A percentile compares a stretch with the other conserved stretches of the same genome.
Conservation (phyloP, 1,140 invertebrate species). For the Drosophila pachea region DNA sequence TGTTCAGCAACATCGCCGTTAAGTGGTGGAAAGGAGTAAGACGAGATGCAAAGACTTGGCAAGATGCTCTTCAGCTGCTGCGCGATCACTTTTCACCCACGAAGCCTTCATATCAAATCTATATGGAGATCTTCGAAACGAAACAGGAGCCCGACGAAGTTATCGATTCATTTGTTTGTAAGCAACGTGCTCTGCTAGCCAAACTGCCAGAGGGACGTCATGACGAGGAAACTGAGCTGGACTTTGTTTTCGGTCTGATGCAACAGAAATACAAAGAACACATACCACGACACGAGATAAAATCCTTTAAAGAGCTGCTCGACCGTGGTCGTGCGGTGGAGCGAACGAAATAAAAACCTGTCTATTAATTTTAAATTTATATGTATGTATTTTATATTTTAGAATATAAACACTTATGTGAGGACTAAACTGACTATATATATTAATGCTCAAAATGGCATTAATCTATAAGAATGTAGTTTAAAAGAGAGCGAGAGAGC, state of each 20-base stretch:
- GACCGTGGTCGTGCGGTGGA: conserved; percentile 61
- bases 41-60: conserved; percentile 65
- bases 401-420: no score
- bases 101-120: conserved; percentile 70
- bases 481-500: no score
- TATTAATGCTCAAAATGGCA: no score
- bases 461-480: no score
- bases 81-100: conserved; percentile 72
- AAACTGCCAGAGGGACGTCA: conserved; percentile 70
- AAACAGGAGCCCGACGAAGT: conserved; percentile 45
- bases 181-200: conserved; percentile 67
- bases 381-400: no score
- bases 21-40: conserved; percentile 76
- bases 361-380: no score
- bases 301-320: conserved; percentile 64
- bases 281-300: conserved; percentile 68
- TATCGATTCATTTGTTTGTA: conserved; percentile 70
- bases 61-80: conserved; percentile 55
- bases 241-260: conserved; percentile 69
- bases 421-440: no score
- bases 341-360: conserved; percentile 24
- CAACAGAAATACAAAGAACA: conserved; percentile 59
- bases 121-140: conserved; percentile 70
- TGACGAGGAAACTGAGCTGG: conserved; percentile 71
- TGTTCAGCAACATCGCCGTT: conserved; percentile 58